phyloP scores from a whole-genome alignment of 2,888 invertebrate genomes.

The Agrochola litura region DNA sequence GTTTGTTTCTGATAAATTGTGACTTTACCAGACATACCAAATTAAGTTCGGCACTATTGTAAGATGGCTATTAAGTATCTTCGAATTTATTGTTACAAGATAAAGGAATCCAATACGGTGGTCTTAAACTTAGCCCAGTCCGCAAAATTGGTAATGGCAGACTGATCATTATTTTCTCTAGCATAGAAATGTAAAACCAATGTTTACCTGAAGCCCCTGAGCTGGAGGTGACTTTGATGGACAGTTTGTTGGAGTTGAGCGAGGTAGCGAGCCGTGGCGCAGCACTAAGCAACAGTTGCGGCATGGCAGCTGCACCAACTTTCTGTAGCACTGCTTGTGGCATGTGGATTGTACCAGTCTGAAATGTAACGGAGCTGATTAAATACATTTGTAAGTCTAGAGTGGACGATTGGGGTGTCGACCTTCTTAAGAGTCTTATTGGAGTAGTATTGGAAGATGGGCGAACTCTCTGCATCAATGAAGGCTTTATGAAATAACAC shows the following conservation, averaged over 20 bases:
- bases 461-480: not conserved
- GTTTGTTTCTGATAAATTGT: not conserved
- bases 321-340: conserved; percentile 89
- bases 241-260: conserved; percentile 90
- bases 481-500: not conserved
- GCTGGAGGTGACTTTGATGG: conserved; percentile 92
- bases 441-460: not conserved
- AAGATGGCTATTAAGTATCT: not conserved
- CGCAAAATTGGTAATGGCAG: not conserved
- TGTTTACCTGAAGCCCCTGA: conserved; percentile 82
- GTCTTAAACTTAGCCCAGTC: no score
- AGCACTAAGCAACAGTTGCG: conserved; percentile 85
- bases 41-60: not conserved
- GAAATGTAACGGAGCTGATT: conserved; percentile 50
- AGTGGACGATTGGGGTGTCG: no score
- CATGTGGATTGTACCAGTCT: conserved; percentile 92
- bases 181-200: not conserved
- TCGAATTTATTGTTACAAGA: not conserved
- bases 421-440: not conserved
- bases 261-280: conserved; percentile 86
- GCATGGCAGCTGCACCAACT: conserved; percentile 86
- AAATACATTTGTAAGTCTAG: not conserved
- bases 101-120: not conserved
- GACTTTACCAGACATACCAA: not conserved
- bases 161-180: not conserved